These are phyloP conservation scores for Antitype chi DNA, from an alignment of 2,888 invertebrate species.

Conservation along the genomic window DNA sequence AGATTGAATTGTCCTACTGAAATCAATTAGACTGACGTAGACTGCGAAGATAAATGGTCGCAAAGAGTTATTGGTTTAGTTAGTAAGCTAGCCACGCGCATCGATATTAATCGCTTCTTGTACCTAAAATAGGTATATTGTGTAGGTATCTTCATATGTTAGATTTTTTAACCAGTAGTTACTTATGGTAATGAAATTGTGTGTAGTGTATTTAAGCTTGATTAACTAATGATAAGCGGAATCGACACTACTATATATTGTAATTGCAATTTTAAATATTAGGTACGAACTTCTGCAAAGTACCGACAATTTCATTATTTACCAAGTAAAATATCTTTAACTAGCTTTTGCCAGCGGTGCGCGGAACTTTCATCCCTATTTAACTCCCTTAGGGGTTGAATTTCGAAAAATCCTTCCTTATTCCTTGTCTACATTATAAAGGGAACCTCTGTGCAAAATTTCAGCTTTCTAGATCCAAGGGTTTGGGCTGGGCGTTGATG, in stretches of 20 bases:
- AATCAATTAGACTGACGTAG: constrained; percentile 26
- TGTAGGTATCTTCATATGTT: not conserved
- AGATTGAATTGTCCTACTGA: not conserved
- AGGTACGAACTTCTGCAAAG: not conserved
- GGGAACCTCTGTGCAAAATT: too few species aligned
- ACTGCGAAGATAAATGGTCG: constrained; percentile 33
- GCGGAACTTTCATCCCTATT: too few species aligned
- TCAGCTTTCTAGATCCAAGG: too few species aligned
- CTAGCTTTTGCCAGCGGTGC: too few species aligned
- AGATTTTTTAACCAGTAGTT: not conserved
- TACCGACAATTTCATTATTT: too few species aligned
- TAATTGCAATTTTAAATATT: too few species aligned
- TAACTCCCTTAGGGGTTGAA: too few species aligned
- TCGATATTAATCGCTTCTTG: constrained; percentile 14
- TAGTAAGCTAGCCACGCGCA: constrained; percentile 13
- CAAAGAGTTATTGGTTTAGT: constrained; percentile 34
- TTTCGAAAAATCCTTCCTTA: too few species aligned
- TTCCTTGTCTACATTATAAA: too few species aligned
- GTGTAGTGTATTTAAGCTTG: not conserved
- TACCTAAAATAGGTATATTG: not conserved
- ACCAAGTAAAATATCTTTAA: not conserved
- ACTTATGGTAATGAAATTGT: not conserved
- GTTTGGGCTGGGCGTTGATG: too few species aligned
- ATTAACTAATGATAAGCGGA: not conserved
- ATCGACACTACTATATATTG: not conserved